Conservation (phyloP, 2,888 invertebrate species). For the Cantharis rufa region DNA sequence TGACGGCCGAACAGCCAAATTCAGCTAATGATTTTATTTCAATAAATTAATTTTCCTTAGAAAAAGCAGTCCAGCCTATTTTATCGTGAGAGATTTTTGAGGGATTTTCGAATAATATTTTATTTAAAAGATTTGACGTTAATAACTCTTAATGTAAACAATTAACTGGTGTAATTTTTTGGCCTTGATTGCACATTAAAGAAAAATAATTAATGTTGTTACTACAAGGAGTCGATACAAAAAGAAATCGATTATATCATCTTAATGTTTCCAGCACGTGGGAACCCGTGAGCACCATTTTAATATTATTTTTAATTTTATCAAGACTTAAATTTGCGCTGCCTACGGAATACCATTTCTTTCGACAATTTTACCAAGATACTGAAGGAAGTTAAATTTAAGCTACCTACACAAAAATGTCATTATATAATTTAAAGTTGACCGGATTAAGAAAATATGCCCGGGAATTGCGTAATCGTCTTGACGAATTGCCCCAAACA, state of each 20-base stretch:
- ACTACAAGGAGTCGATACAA: neutral
- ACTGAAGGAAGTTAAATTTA: conserved; percentile 14
- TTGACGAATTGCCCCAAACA: conserved; percentile 10
- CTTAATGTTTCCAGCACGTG: neutral
- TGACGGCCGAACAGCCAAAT: no score
- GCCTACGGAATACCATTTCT: neutral
- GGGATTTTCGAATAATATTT: no score
- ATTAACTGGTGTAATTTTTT: neutral
- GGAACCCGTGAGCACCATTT: neutral
- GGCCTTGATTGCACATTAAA: neutral
- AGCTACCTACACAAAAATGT: conserved; percentile 6
- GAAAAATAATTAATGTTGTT: neutral
- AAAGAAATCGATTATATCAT: neutral
- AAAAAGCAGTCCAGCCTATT: no score
- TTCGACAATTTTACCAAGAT: neutral
- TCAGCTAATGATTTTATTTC: no score
- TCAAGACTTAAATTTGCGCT: neutral
- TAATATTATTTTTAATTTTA: neutral
- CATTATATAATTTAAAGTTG: neutral
- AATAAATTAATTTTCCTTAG: no score
- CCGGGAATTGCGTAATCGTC: conserved; percentile 8
- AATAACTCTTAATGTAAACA: neutral
- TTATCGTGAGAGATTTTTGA: no score
- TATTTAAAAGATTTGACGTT: no score
- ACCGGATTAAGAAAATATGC: neutral